These are phyloP conservation scores for Seriola rivoliana DNA, from an alignment of 2,113 vertebrate genomes.

Conservation along the genomic window DNA sequence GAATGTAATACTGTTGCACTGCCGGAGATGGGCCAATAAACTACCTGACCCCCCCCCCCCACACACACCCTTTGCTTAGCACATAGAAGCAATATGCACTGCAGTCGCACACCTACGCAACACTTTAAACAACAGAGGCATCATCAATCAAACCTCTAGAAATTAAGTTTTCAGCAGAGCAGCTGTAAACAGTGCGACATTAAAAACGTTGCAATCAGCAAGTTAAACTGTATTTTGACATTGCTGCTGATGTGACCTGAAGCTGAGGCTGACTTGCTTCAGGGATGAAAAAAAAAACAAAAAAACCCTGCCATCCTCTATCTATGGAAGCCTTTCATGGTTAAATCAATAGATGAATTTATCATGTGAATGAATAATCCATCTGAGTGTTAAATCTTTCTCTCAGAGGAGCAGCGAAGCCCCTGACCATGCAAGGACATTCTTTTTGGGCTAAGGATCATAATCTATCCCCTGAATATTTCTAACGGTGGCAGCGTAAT, in stretches of 20 bases:
- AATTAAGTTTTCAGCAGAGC: constrained; percentile 41
- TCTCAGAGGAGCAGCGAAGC: constrained; percentile 28
- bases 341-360: constrained; percentile 53
- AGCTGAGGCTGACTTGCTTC: constrained; percentile 1
- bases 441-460: constrained; percentile 25
- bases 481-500: constrained; percentile 13
- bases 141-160: constrained; percentile 54
- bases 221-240: constrained; percentile 29
- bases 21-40: constrained; percentile 69
- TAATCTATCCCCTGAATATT: constrained; percentile 34
- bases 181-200: constrained; percentile 33
- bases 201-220: constrained; percentile 25
- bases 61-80: neutral
- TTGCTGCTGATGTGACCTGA: constrained; percentile 4
- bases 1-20: constrained; percentile 68
- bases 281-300: neutral
- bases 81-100: constrained; percentile 46
- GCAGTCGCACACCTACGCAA: constrained; percentile 42
- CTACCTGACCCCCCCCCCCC: constrained; percentile 45
- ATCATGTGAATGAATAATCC: constrained; percentile 58
- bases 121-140: constrained; percentile 33
- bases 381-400: constrained; percentile 31
- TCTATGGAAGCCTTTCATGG: constrained; percentile 29
- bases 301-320: neutral
- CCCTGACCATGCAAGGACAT: constrained; percentile 43